Evolutionary conservation across 2,113 vertebrate genomes (phyloP).

Genomic region (Indicator indicator): DNA sequence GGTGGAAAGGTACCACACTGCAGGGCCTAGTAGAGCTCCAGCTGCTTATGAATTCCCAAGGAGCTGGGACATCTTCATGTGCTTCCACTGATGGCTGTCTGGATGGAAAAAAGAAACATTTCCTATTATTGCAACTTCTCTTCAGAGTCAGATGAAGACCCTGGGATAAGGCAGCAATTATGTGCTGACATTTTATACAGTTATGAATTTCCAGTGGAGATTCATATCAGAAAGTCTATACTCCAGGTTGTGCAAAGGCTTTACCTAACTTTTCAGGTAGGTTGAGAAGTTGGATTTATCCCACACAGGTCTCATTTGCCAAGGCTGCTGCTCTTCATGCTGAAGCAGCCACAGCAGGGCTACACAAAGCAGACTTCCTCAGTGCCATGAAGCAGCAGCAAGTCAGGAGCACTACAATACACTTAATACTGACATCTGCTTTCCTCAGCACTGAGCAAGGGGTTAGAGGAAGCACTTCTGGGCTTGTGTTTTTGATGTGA

Average conservation of each 20-base stretch:
- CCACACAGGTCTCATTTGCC: not conserved
- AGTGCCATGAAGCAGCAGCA: rapidly evolving
- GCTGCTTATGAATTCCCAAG: too few species aligned
- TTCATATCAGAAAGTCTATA: too few species aligned
- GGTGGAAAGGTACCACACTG: too few species aligned
- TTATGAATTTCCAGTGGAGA: not conserved
- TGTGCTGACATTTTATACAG: rapidly evolving
- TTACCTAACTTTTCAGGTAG: rapidly evolving
- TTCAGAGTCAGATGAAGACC: not conserved
- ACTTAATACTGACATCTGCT: not conserved
- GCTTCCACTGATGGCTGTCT: not conserved
- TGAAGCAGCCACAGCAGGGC: too few species aligned
- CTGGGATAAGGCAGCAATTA: not conserved
- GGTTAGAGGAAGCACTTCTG: not conserved
- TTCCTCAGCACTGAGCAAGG: too few species aligned
- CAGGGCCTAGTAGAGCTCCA: not conserved
- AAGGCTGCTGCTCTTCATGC: not conserved
- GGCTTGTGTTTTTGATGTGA: rapidly evolving
- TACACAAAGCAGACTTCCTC: not conserved
- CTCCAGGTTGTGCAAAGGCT: not conserved
- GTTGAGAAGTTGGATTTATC: not conserved
- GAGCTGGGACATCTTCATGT: rapidly evolving
- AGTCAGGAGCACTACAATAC: rapidly evolving
- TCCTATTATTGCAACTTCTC: too few species aligned
- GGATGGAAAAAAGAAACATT: too few species aligned